phyloP scores from a whole-genome alignment of 1,140 invertebrate species.

The Temnothorax longispinosus region DNA sequence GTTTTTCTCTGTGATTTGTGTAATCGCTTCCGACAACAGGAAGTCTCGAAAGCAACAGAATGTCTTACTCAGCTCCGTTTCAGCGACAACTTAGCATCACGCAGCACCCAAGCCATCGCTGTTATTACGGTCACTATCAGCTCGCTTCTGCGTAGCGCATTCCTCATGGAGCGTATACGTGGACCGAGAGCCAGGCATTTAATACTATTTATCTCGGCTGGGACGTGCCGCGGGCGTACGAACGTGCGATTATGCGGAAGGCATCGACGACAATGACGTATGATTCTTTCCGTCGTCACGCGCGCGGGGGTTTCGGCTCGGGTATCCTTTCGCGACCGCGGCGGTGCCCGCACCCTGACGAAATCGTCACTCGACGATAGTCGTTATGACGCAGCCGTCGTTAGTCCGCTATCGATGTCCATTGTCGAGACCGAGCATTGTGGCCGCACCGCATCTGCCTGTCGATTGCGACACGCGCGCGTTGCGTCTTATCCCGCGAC shows the following conservation, averaged over 20 bases:
- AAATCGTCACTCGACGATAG: constrained; percentile 11
- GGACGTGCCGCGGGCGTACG: background rate
- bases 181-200: constrained; percentile 16
- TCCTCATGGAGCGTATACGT: background rate
- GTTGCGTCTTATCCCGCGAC: constrained; percentile 27
- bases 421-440: constrained; percentile 25
- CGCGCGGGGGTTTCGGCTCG: background rate
- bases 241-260: constrained; percentile 49
- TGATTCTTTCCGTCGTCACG: constrained; percentile 19
- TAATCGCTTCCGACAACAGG: background rate
- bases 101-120: background rate
- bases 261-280: constrained; percentile 60
- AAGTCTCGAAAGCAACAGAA: constrained; percentile 11
- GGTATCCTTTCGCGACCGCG: background rate
- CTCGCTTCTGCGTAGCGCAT: constrained; percentile 26
- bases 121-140: constrained; percentile 38
- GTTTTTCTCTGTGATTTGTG: background rate
- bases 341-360: background rate
- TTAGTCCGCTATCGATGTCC: background rate
- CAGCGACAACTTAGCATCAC: constrained; percentile 12
- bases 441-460: constrained; percentile 58
- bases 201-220: constrained; percentile 33
- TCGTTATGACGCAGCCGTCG: constrained; percentile 40
- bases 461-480: constrained; percentile 33
- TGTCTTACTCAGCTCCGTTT: constrained; percentile 28